phyloP scores from a whole-genome alignment of 1,140 invertebrate genomes.

The Philotrypesis tridentata region DNA sequence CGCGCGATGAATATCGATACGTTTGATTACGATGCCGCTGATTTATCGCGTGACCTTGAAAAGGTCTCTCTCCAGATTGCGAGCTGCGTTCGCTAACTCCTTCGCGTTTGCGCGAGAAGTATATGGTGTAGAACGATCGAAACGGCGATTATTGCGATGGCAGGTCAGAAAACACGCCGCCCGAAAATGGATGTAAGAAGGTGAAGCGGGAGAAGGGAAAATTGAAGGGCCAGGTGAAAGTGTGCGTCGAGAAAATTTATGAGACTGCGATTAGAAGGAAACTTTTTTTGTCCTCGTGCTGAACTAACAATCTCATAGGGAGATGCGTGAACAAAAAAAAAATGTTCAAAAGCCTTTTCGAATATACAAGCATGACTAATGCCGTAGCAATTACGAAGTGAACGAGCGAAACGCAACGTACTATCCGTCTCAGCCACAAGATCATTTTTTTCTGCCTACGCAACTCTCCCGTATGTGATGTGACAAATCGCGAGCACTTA shows the following conservation, averaged over 20 bases:
- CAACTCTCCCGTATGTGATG: not conserved
- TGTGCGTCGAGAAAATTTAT: constrained; percentile 11
- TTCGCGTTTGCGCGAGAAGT: not conserved
- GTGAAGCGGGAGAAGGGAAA: constrained; percentile 2
- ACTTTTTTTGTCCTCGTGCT: too few species aligned
- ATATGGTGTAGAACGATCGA: too few species aligned
- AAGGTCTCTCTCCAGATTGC: constrained; percentile 36
- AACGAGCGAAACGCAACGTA: not conserved
- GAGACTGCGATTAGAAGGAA: not conserved
- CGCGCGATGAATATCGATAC: constrained; percentile 42
- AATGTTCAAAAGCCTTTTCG: too few species aligned
- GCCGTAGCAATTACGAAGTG: too few species aligned
- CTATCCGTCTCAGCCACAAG: not conserved
- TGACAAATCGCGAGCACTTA: not conserved
- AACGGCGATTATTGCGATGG: constrained; percentile 34
- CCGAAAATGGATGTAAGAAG: not conserved
- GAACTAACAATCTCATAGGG: too few species aligned
- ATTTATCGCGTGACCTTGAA: constrained; percentile 41
- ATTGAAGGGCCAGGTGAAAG: too few species aligned
- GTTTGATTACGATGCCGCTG: not conserved
- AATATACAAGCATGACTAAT: too few species aligned
- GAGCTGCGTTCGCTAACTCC: not conserved
- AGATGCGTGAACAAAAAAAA: too few species aligned
- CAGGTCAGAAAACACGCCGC: not conserved
- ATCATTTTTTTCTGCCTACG: not conserved